These are phyloP conservation scores for Mustelus asterias DNA, from an alignment of 2,113 vertebrate species.

Conservation along the genomic window DNA sequence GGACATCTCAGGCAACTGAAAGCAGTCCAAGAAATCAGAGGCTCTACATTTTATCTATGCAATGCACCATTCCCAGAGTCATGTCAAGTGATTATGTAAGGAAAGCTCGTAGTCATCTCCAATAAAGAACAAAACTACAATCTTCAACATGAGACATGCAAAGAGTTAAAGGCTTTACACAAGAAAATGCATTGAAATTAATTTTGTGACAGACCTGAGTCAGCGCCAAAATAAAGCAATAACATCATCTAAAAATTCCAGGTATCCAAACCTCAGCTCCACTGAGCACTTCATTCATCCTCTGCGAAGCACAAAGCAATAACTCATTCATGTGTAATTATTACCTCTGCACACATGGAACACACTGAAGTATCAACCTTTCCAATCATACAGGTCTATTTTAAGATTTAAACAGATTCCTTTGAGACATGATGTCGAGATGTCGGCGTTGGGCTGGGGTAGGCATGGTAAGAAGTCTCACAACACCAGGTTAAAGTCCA, in stretches of 20 bases:
- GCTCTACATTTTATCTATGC: background rate
- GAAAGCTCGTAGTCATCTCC: background rate
- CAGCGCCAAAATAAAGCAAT: background rate
- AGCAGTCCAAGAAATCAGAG: background rate
- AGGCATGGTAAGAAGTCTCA: too few relatives aligned
- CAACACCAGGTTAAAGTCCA: too few relatives aligned
- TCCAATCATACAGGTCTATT: background rate
- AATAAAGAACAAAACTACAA: background rate
- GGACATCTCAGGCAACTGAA: background rate
- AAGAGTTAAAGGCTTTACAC: background rate
- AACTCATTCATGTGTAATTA: slow-evolving; percentile 5
- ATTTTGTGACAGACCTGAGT: background rate
- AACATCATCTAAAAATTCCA: background rate
- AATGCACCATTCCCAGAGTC: background rate
- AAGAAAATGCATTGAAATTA: background rate
- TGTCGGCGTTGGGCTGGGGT: too few relatives aligned
- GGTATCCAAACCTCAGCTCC: background rate
- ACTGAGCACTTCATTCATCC: background rate
- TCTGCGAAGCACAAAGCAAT: background rate
- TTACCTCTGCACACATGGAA: background rate
- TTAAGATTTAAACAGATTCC: background rate
- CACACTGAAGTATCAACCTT: background rate
- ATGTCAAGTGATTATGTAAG: background rate
- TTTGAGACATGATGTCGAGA: too few relatives aligned
- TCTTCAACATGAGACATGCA: background rate